A percentile compares a stretch with the other conserved stretches of the same genome.
These are phyloP conservation scores for Tetraneura akinire DNA, from an alignment of 1,140 invertebrate genomes.

Conservation along the genomic window DNA sequence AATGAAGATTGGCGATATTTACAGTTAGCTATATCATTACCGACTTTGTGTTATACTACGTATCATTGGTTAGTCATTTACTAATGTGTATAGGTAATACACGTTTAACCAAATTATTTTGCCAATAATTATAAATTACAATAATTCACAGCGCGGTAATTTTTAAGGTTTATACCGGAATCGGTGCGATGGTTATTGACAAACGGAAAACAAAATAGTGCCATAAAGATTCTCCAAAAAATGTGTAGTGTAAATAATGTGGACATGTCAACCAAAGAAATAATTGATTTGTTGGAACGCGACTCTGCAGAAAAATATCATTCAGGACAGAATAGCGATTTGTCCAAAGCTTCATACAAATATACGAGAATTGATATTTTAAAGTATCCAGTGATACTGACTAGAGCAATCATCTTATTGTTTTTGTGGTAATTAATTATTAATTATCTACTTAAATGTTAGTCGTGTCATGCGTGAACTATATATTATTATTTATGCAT, in stretches of 20 bases:
- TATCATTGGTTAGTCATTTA: slow-evolving; percentile 77
- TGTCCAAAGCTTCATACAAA: slow-evolving; percentile 63
- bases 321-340: slow-evolving; percentile 54
- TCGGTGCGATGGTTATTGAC: slow-evolving; percentile 79
- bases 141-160: neutral
- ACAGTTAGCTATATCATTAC: slow-evolving; percentile 72
- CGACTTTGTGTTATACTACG: slow-evolving; percentile 70
- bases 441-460: too few relatives aligned
- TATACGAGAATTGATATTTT: slow-evolving; percentile 76
- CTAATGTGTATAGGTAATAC: too few relatives aligned
- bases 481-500: too few relatives aligned
- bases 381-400: slow-evolving; percentile 70
- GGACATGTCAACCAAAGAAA: slow-evolving; percentile 62
- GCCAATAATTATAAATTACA: neutral
- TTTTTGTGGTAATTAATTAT: slow-evolving; percentile 69
- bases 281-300: slow-evolving; percentile 63
- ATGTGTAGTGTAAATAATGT: slow-evolving; percentile 72
- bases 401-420: slow-evolving; percentile 73
- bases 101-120: neutral
- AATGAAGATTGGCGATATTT: slow-evolving; percentile 71
- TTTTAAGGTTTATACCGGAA: slow-evolving; percentile 74
- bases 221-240: slow-evolving; percentile 68
- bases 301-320: slow-evolving; percentile 20
- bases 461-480: too few relatives aligned
- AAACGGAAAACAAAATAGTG: slow-evolving; percentile 71